phyloP scores from a whole-genome alignment of 1,140 invertebrate genomes.

The Heliconius eleuchia region DNA sequence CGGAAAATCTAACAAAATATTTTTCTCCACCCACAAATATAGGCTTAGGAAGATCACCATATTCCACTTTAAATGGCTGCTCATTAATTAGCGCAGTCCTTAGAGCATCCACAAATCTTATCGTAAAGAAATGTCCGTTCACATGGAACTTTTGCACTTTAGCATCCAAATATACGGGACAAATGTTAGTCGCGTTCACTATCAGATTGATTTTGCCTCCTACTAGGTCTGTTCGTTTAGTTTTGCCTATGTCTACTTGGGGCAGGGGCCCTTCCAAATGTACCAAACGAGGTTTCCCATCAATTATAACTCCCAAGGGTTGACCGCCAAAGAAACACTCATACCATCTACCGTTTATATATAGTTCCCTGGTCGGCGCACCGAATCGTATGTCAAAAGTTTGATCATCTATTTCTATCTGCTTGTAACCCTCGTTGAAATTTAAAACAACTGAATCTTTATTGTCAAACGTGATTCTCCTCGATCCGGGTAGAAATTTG shows the following conservation, averaged over 20 bases:
- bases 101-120: slow-evolving; percentile 90
- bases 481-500: slow-evolving; percentile 88
- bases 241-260: slow-evolving; percentile 88
- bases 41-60: slow-evolving; percentile 95
- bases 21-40: slow-evolving; percentile 90
- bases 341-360: slow-evolving; percentile 92
- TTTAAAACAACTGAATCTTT: slow-evolving; percentile 85
- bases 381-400: slow-evolving; percentile 92
- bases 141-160: slow-evolving; percentile 91
- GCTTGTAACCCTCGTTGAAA: slow-evolving; percentile 88
- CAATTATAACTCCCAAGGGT: slow-evolving; percentile 90
- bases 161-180: slow-evolving; percentile 92
- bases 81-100: slow-evolving; percentile 91
- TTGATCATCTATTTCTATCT: slow-evolving; percentile 87
- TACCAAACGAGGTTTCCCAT: slow-evolving; percentile 88
- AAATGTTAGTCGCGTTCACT: slow-evolving; percentile 88
- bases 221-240: slow-evolving; percentile 88
- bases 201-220: slow-evolving; percentile 92
- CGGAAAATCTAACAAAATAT: slow-evolving; percentile 89
- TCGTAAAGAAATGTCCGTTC: slow-evolving; percentile 87
- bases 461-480: slow-evolving; percentile 86
- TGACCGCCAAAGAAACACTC: slow-evolving; percentile 96
- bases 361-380: slow-evolving; percentile 94
- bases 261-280: slow-evolving; percentile 94
- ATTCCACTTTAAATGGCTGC: slow-evolving; percentile 90